phyloP scores from a whole-genome alignment of 2,113 vertebrate species.

The Lampris incognitus region DNA sequence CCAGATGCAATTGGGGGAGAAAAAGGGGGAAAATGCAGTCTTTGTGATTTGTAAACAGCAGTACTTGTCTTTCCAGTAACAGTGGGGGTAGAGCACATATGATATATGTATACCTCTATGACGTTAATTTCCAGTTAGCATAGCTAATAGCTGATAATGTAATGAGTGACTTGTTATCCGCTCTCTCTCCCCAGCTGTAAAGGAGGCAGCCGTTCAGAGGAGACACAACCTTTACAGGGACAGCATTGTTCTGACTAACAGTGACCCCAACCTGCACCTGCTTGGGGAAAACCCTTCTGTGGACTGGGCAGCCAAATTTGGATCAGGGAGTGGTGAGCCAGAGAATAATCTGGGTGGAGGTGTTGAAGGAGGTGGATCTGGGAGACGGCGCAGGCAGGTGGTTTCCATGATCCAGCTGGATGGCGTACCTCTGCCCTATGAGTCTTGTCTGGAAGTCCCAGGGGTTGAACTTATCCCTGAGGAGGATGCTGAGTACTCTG shows the following conservation, averaged over 20 bases:
- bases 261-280: slow-evolving; percentile 93
- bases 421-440: slow-evolving; percentile 80
- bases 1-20: too few relatives aligned
- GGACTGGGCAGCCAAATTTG: slow-evolving; percentile 88
- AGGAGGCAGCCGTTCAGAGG: slow-evolving; percentile 93
- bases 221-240: slow-evolving; percentile 96
- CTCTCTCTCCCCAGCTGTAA: slow-evolving; percentile 85
- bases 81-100: too few relatives aligned
- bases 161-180: neutral
- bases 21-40: too few relatives aligned
- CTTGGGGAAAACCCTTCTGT: slow-evolving; percentile 84
- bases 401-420: slow-evolving; percentile 94
- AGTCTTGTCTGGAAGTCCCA: slow-evolving; percentile 80
- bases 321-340: slow-evolving; percentile 17
- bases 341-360: slow-evolving; percentile 24
- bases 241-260: slow-evolving; percentile 93
- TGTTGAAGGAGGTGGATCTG: slow-evolving; percentile 16
- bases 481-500: slow-evolving; percentile 47
- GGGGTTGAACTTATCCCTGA: slow-evolving; percentile 82
- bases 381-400: slow-evolving; percentile 87
- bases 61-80: too few relatives aligned
- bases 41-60: too few relatives aligned
- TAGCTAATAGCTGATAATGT: neutral
- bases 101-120: too few relatives aligned
- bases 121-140: neutral